A percentile compares a stretch with the other conserved stretches of the same genome.
These are phyloP conservation scores for Parauchenoglanis ngamensis DNA, from an alignment of 2,797 vertebrate species.

Conservation along the genomic window DNA sequence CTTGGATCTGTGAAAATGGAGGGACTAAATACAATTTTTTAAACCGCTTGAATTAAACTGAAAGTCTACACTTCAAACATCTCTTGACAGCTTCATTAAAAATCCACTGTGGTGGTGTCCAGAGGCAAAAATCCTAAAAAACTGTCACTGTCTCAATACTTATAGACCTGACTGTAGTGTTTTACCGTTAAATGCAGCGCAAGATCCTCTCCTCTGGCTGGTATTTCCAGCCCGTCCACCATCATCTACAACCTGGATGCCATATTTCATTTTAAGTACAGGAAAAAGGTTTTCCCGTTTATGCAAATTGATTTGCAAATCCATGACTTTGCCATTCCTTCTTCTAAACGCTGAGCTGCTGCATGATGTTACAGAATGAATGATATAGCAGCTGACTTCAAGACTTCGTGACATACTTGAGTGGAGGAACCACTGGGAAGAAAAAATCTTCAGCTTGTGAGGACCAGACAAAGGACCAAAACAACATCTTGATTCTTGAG, in stretches of 20 bases:
- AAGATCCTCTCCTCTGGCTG: background rate
- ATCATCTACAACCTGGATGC: background rate
- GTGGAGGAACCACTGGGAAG: background rate
- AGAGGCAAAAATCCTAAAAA: too few species aligned
- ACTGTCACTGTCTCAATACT: too few species aligned
- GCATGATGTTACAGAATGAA: background rate
- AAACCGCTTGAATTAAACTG: too few species aligned
- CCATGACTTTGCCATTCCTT: background rate
- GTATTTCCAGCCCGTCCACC: too few species aligned
- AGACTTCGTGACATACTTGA: background rate
- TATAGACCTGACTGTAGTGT: too few species aligned
- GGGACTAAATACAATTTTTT: too few species aligned
- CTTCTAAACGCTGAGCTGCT: background rate
- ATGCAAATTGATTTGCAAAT: background rate
- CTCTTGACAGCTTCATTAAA: too few species aligned
- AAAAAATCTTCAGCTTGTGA: background rate
- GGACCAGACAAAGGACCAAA: background rate
- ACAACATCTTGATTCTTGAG: background rate
- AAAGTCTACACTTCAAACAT: too few species aligned
- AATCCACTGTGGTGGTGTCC: too few species aligned
- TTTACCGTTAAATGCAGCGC: background rate
- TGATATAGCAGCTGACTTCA: too few species aligned
- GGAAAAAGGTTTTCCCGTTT: background rate
- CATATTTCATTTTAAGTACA: background rate
- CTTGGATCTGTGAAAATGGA: too few species aligned